A percentile compares a stretch with the other conserved stretches of the same genome.
Conservation (phyloP, 2,113 vertebrate genomes). For the Bostrychus sinensis region DNA sequence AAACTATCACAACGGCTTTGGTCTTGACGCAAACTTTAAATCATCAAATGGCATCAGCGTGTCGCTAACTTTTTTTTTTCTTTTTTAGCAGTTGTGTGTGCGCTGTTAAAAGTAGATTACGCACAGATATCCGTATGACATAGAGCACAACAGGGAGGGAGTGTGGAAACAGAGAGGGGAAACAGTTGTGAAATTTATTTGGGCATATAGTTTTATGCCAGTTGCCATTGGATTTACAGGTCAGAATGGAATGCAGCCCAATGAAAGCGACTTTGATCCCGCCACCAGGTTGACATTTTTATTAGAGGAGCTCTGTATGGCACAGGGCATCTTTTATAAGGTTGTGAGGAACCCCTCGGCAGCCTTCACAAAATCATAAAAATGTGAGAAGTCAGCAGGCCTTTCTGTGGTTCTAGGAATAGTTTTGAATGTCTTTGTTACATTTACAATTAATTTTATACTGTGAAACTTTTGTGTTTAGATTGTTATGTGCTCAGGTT, state of each 20-base stretch:
- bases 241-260: conserved; percentile 73
- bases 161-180: conserved; percentile 26
- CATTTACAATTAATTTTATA: too few relatives aligned
- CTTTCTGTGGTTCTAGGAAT: conserved; percentile 5
- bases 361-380: conserved; percentile 67
- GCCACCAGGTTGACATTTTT: conserved; percentile 67
- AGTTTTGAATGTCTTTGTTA: conserved; percentile 3
- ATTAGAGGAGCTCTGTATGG: conserved; percentile 60
- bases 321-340: conserved; percentile 70
- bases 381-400: conserved; percentile 55
- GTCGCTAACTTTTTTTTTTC: conserved; percentile 46
- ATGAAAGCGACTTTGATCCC: conserved; percentile 77
- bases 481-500: too few relatives aligned
- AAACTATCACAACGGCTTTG: conserved; percentile 38
- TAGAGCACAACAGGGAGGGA: conserved; percentile 2
- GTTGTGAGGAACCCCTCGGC: conserved; percentile 61
- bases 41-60: conserved; percentile 43
- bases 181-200: conserved; percentile 77
- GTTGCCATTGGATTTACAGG: conserved; percentile 78
- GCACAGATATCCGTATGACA: not conserved
- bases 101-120: conserved; percentile 34
- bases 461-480: too few relatives aligned
- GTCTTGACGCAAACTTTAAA: conserved; percentile 39
- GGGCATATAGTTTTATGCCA: conserved; percentile 71
- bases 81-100: conserved; percentile 36